Conservation (phyloP, 1,140 invertebrate species). For the Amphibalanus amphitrite region DNA sequence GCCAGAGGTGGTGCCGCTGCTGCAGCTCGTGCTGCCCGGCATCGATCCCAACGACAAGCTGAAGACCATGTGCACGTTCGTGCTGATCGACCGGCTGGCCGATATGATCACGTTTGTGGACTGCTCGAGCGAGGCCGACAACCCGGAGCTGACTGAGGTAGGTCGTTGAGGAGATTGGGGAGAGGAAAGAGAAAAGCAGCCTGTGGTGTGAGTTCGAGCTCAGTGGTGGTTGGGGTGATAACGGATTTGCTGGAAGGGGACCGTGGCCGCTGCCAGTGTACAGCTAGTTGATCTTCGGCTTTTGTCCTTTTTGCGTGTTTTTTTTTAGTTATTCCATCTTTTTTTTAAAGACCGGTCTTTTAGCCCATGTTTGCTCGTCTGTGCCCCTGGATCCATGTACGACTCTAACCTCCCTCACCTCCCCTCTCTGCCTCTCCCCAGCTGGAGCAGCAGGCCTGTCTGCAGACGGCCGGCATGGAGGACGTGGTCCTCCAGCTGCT, state of each 20-base stretch:
- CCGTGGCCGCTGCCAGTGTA: neutral
- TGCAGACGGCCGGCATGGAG: constrained; percentile 65
- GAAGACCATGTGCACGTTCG: constrained; percentile 61
- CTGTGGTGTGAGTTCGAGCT: no score
- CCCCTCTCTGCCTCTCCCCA: constrained; percentile 21
- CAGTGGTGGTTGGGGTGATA: no score
- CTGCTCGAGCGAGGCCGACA: constrained; percentile 49
- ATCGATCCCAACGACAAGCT: constrained; percentile 78
- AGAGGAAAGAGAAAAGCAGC: no score
- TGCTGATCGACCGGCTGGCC: constrained; percentile 56
- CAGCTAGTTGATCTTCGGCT: no score
- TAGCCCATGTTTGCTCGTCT: no score
- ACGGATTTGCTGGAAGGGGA: no score
- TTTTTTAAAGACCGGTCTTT: no score
- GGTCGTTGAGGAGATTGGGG: constrained; percentile 10
- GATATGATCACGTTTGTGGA: constrained; percentile 64
- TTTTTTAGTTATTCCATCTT: no score
- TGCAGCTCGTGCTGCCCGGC: constrained; percentile 61
- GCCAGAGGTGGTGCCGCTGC: constrained; percentile 57
- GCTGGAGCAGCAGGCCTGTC: constrained; percentile 55
- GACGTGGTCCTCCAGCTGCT: constrained; percentile 74
- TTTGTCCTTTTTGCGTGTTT: no score
- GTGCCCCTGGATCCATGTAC: no score
- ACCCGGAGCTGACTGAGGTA: constrained; percentile 53
- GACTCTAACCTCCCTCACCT: no score